These are phyloP conservation scores for Acronicta aceris DNA, from an alignment of 2,888 invertebrate genomes.

Conservation along the genomic window DNA sequence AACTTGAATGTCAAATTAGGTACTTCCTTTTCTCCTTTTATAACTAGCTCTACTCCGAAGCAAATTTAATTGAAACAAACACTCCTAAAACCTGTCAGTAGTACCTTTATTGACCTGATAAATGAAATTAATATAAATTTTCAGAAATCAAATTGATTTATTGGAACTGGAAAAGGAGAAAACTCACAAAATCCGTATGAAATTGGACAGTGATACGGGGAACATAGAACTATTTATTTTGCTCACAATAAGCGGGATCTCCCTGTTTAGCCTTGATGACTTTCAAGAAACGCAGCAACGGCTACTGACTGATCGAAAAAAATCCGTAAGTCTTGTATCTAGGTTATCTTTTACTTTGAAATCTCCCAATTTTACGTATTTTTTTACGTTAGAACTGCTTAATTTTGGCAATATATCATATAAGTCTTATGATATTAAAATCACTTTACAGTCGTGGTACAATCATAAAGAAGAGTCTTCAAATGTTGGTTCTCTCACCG, in stretches of 20 bases:
- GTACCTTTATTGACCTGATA: background rate
- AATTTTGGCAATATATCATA: too few species aligned
- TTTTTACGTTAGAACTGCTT: too few species aligned
- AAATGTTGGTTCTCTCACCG: constrained; percentile 96
- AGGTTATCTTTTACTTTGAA: too few species aligned
- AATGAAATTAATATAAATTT: constrained; percentile 49
- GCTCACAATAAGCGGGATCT: constrained; percentile 97
- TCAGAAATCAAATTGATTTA: constrained; percentile 92
- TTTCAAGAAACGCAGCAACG: constrained; percentile 93
- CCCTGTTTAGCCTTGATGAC: constrained; percentile 94
- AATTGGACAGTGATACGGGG: constrained; percentile 94
- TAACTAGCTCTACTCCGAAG: too few species aligned
- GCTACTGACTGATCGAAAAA: constrained; percentile 82
- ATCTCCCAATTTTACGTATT: too few species aligned
- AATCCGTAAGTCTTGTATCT: constrained; percentile 89
- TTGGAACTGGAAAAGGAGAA: constrained; percentile 94
- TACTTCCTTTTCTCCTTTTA: too few species aligned
- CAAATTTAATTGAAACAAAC: too few species aligned
- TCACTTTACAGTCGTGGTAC: constrained; percentile 82
- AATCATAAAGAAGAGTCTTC: constrained; percentile 69
- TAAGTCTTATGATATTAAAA: too few species aligned
- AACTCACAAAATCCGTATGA: constrained; percentile 95
- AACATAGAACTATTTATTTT: constrained; percentile 92
- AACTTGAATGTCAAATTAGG: too few species aligned
- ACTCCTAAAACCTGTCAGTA: too few species aligned